Conservation (phyloP, 2,888 invertebrate species). For the Sarcophaga subvicina region DNA sequence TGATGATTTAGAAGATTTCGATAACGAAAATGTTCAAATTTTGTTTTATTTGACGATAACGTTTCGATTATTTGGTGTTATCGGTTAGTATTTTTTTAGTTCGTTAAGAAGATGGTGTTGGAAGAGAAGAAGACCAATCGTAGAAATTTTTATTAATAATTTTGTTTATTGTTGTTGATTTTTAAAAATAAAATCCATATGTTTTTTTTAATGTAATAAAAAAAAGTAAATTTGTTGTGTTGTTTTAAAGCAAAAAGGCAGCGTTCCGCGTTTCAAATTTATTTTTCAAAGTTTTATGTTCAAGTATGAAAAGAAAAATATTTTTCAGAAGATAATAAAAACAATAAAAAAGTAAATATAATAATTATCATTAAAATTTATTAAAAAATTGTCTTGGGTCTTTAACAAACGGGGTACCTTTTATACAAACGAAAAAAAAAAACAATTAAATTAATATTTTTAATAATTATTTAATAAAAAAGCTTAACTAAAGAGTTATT, state of each 20-base stretch:
- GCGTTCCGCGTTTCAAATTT: conserved; percentile 15
- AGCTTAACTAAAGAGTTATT: conserved; percentile 47
- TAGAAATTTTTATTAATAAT: conserved; percentile 70
- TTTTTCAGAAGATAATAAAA: not conserved
- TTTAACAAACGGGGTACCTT: conserved; percentile 16
- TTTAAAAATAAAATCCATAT: conserved; percentile 29
- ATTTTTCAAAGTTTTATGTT: conserved; percentile 18
- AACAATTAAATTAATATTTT: not conserved
- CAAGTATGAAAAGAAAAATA: conserved; percentile 17
- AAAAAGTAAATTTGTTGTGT: no score
- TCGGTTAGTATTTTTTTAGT: conserved; percentile 32
- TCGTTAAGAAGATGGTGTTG: conserved; percentile 65
- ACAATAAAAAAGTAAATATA: conserved; percentile 24
- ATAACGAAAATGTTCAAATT: conserved; percentile 60
- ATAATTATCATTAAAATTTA: conserved; percentile 18
- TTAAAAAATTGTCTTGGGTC: conserved; percentile 10
- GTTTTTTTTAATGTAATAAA: conserved; percentile 15
- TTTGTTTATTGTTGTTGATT: conserved; percentile 32
- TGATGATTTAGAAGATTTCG: conserved; percentile 69
- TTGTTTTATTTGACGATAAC: conserved; percentile 59
- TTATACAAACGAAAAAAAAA: not conserved
- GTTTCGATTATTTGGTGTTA: conserved; percentile 38
- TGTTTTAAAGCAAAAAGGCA: not conserved
- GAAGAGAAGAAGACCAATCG: conserved; percentile 77
- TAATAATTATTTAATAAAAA: conserved; percentile 39